phyloP scores from a whole-genome alignment of 2,797 vertebrate species.

The Ptychadena robeensis region DNA sequence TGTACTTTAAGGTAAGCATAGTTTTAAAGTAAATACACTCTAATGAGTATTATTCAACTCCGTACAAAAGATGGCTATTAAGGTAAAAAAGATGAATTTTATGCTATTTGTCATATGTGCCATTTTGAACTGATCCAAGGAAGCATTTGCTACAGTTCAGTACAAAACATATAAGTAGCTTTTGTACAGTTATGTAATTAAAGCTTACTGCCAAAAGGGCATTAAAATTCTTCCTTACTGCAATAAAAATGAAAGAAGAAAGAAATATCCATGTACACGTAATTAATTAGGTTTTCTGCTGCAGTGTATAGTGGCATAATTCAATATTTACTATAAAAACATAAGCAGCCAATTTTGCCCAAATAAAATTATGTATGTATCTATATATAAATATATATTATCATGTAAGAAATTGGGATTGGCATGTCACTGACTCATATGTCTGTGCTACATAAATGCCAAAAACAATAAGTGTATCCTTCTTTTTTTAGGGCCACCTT shows the following conservation, averaged over 20 bases:
- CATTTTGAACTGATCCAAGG: conserved; percentile 9
- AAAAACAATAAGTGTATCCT: no score
- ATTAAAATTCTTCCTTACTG: not conserved
- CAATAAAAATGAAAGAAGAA: not conserved
- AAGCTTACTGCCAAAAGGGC: conserved; percentile 17
- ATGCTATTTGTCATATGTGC: conserved; percentile 3
- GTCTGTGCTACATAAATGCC: no score
- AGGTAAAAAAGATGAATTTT: not conserved
- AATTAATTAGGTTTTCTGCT: not conserved
- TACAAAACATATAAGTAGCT: conserved; percentile 24
- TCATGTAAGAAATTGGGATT: no score
- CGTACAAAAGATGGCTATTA: not conserved
- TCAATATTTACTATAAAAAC: no score
- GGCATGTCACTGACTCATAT: no score
- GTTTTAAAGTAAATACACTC: not conserved
- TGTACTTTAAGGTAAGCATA: not conserved
- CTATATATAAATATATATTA: no score
- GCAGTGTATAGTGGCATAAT: not conserved
- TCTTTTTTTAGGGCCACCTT: no score
- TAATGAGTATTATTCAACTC: not conserved
- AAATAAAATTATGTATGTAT: no score
- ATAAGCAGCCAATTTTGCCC: no score
- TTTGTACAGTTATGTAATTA: conserved; percentile 28
- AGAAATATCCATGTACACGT: not conserved
- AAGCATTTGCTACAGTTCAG: conserved; percentile 11